Evolutionary conservation across 1,140 invertebrate species (phyloP).

Genomic region (Zaprionus africanus): DNA sequence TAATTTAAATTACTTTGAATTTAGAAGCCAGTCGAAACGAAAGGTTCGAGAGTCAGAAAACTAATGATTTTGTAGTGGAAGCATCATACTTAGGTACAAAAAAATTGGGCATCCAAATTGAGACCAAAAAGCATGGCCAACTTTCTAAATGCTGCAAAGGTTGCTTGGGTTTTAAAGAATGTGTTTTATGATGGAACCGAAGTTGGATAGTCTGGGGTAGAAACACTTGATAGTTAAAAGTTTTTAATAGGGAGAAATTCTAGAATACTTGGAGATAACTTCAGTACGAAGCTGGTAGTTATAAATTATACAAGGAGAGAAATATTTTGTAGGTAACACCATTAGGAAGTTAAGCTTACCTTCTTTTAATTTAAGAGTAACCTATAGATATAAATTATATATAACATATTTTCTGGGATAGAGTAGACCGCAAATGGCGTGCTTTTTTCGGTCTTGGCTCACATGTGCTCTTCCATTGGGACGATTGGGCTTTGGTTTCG

Average conservation of each 20-base stretch:
- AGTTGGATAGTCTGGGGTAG: not conserved
- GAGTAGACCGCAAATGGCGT: not conserved
- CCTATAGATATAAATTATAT: not conserved
- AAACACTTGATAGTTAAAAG: too few relatives aligned
- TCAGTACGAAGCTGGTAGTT: not conserved
- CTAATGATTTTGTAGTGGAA: conserved; percentile 43
- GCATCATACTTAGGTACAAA: not conserved
- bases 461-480: too few relatives aligned
- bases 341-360: too few relatives aligned
- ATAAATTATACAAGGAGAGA: not conserved
- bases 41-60: conserved; percentile 44
- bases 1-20: conserved; percentile 61
- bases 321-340: too few relatives aligned
- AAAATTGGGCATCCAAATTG: not conserved
- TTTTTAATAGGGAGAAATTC: too few relatives aligned
- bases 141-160: not conserved
- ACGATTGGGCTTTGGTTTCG: too few relatives aligned
- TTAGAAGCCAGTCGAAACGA: conserved; percentile 67
- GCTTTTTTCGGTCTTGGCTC: too few relatives aligned
- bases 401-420: not conserved
- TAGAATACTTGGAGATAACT: not conserved
- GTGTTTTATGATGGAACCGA: too few relatives aligned
- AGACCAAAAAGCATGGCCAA: conserved; percentile 8
- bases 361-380: too few relatives aligned
- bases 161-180: not conserved